Evolutionary conservation across 2,113 vertebrate species (phyloP), one percentile per base, ranked within the genome.

Genomic region (Holacanthus passer): DNA sequence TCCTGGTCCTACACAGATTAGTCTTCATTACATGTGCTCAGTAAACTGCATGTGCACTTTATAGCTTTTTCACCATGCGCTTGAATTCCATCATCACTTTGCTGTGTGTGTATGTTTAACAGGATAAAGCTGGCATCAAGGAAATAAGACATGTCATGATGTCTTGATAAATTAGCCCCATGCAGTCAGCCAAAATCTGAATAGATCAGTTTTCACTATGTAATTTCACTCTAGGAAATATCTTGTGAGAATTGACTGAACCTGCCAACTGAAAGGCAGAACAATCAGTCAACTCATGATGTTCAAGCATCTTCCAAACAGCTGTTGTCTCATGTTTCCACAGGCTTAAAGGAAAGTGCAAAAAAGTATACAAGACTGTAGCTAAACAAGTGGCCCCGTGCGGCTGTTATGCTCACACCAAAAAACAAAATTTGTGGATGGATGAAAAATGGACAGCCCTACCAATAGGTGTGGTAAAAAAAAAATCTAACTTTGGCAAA

Each of bases 1-100:
- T 95, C 84, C 67, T 93, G 88, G 29, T 95, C 92, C 95, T 97
- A 22, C 7, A 68, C 12, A 12, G 43, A 69, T 68, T 2, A 78
- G 35, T 37, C 35, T 37, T 68, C 1, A 59, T 10, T 20, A 47
- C 39, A 52, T 35, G 31, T 22, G 48, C 5, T 52, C 10, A 52
- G 39, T 17, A 41, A 55, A 41, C 37, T 50, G 8, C 10, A 2
- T 31, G 8, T 20, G 10, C 11, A 24, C 20, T 53, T 24, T 3
- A n/a, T 5, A 17, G 1, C 48, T n/a, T n/a, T n/a, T n/a, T 52
- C 5, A 6, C n/a, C 24, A 14, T 14, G n/a, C 14, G n/a, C 12
- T 14, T 24, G n/a, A 24, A 24, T 11, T 52, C 10, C 62, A 9
- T 65, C 24, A 27, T 66, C 3, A 5, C 24, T 29, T 20, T 66